These are phyloP conservation scores for Smutsia temminckii DNA, from an alignment of 2,797 vertebrate genomes.

Conservation along the genomic window DNA sequence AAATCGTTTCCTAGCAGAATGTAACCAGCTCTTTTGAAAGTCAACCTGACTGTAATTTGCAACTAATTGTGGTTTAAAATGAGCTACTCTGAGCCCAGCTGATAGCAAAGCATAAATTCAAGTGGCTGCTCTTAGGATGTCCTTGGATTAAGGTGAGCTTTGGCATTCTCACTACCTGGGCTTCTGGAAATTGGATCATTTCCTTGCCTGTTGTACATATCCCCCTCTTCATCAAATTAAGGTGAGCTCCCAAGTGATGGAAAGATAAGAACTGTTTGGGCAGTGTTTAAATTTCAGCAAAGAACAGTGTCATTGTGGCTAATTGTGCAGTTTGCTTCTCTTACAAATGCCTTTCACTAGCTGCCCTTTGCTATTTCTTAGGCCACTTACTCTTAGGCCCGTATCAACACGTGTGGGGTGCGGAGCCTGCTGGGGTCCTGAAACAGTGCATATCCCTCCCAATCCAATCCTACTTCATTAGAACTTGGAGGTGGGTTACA, in stretches of 20 bases:
- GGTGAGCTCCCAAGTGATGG: background rate
- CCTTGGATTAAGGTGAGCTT: conserved; percentile 57
- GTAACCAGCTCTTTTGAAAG: conserved; percentile 70
- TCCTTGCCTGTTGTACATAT: background rate
- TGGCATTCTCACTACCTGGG: background rate
- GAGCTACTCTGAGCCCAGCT: conserved; percentile 57
- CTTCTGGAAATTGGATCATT: conserved; percentile 28
- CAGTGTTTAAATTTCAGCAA: conserved; percentile 36
- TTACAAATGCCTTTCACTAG: background rate
- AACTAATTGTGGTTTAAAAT: conserved; percentile 74
- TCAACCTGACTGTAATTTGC: conserved; percentile 67
- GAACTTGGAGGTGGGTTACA: background rate
- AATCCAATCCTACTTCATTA: background rate
- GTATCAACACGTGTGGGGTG: background rate
- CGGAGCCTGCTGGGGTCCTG: background rate
- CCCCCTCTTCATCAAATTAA: conserved; percentile 31
- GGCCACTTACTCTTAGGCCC: background rate
- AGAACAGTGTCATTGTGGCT: background rate
- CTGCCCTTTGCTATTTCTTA: background rate
- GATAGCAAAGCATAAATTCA: conserved; percentile 69
- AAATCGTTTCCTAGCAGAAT: conserved; percentile 76
- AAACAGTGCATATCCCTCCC: background rate
- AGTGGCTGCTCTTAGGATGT: conserved; percentile 37
- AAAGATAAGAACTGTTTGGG: background rate
- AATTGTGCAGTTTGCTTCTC: background rate